Evolutionary conservation across 2,888 invertebrate genomes (phyloP).

Genomic region (Gasteruption jaculator): DNA sequence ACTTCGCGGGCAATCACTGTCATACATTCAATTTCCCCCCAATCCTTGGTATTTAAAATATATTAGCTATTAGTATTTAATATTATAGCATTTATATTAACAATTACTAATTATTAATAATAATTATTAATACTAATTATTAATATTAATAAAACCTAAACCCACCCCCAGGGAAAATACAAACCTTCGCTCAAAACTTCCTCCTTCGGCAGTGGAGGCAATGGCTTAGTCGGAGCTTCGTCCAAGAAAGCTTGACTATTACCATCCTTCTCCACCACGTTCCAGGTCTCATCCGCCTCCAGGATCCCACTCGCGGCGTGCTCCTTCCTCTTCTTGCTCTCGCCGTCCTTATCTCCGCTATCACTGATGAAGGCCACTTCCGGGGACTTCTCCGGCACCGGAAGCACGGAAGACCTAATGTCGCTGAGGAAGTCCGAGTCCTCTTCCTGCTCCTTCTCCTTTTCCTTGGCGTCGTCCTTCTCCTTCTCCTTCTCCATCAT

Average conservation of each 20-base stretch:
- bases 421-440: slow-evolving; percentile 22
- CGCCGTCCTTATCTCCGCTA: slow-evolving; percentile 6
- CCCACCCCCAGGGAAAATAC: slow-evolving; percentile 7
- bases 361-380: slow-evolving; percentile 31
- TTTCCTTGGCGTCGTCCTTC: too few species aligned
- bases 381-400: slow-evolving; percentile 32
- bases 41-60: too few species aligned
- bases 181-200: too few species aligned
- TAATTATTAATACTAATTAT: slow-evolving; percentile 9
- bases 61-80: too few species aligned
- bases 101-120: too few species aligned
- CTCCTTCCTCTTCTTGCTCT: slow-evolving; percentile 13
- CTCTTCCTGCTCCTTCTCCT: slow-evolving; percentile 6
- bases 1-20: too few species aligned
- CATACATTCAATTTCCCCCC: too few species aligned
- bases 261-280: slow-evolving; percentile 26
- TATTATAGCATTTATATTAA: too few species aligned
- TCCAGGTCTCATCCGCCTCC: too few species aligned
- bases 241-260: slow-evolving; percentile 8
- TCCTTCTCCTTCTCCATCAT: neutral
- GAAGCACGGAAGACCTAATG: slow-evolving; percentile 31
- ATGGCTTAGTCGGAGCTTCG: slow-evolving; percentile 39
- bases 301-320: neutral
- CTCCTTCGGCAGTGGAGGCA: slow-evolving; percentile 41
- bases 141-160: slow-evolving; percentile 15